Evolutionary conservation across 2,888 invertebrate species (phyloP).

Genomic region (Tubulanus polymorphus): DNA sequence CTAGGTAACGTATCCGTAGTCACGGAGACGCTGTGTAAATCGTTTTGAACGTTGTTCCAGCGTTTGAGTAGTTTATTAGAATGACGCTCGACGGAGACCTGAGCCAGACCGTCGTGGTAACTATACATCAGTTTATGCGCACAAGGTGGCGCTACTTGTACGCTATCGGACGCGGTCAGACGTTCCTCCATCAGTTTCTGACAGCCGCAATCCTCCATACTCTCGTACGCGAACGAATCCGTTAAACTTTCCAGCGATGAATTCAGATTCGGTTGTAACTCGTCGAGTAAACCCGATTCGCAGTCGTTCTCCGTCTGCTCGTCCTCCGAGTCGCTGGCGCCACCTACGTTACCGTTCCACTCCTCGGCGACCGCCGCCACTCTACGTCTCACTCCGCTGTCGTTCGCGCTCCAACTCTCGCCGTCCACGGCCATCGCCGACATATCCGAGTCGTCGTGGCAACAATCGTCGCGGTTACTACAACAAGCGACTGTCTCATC

Average conservation of each 20-base stretch:
- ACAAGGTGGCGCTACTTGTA: neutral
- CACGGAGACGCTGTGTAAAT: neutral
- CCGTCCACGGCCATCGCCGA: neutral
- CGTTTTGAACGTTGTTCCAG: neutral
- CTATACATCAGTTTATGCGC: neutral
- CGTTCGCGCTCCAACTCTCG: neutral
- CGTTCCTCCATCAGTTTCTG: neutral
- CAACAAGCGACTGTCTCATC: no score
- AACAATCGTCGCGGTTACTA: no score
- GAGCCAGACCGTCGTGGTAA: neutral
- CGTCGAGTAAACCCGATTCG: neutral
- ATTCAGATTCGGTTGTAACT: neutral
- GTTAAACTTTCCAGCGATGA: neutral
- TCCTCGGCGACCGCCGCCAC: neutral
- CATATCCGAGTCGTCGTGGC: no score
- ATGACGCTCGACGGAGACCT: neutral
- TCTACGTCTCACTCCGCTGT: no score
- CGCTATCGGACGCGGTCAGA: neutral
- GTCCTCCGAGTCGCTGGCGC: neutral
- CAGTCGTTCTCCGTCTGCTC: neutral
- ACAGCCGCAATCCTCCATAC: neutral
- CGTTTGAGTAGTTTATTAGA: neutral
- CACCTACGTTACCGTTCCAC: neutral
- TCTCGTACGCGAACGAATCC: neutral
- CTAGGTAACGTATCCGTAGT: neutral